Percentiles rank a stretch among this genome's conserved stretches.
phyloP scores from a whole-genome alignment of 2,888 invertebrate species.

The Meandrusa payeni region DNA sequence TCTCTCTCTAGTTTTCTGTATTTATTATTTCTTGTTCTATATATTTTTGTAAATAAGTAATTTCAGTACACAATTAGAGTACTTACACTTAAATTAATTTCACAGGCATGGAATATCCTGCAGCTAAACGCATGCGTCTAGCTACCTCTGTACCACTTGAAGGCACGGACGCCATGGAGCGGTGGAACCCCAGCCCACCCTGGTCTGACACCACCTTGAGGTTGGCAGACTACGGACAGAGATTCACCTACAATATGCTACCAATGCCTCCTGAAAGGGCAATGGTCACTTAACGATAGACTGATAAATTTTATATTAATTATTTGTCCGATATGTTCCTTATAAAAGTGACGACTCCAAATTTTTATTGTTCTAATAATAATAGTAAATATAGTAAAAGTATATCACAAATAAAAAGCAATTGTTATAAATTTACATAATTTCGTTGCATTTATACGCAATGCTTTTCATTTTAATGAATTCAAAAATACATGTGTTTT shows the following conservation, averaged over 20 bases:
- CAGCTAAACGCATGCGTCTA: conserved; percentile 62
- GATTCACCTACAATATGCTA: conserved; percentile 90
- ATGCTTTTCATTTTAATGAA: too few relatives aligned
- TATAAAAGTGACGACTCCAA: background rate
- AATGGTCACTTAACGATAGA: conserved; percentile 58
- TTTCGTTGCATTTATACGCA: too few relatives aligned
- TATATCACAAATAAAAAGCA: too few relatives aligned
- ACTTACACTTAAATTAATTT: background rate
- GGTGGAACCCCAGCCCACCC: conserved; percentile 93
- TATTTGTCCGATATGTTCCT: conserved; percentile 12
- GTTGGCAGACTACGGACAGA: conserved; percentile 88
- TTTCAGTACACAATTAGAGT: too few relatives aligned
- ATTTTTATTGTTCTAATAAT: too few relatives aligned
- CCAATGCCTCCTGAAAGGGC: conserved; percentile 83
- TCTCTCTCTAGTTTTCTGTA: too few relatives aligned
- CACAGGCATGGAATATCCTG: conserved; percentile 64
- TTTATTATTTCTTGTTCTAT: too few relatives aligned
- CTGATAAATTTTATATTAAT: background rate
- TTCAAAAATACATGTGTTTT: too few relatives aligned
- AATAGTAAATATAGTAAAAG: background rate
- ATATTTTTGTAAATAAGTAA: too few relatives aligned
- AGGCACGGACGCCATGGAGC: conserved; percentile 88
- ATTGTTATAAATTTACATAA: too few relatives aligned
- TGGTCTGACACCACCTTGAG: conserved; percentile 93
- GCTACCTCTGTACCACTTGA: conserved; percentile 51